These are phyloP conservation scores for Meliscaeva auricollis DNA, from an alignment of 2,888 invertebrate genomes.

Conservation along the genomic window DNA sequence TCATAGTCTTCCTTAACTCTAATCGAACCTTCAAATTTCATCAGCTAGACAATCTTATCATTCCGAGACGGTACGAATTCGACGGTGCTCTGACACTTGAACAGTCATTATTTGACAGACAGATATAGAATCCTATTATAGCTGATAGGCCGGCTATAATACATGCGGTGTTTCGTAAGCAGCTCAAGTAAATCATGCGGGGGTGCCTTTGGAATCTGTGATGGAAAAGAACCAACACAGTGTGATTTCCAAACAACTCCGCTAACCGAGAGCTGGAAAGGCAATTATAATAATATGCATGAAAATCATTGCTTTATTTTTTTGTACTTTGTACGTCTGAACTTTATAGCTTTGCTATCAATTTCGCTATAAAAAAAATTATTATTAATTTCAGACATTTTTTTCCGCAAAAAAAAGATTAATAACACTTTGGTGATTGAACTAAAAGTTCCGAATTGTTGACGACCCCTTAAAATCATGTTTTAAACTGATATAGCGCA, in stretches of 20 bases:
- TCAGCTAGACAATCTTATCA: slow-evolving; percentile 24
- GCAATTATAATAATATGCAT: slow-evolving; percentile 4
- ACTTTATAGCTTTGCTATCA: slow-evolving; percentile 34
- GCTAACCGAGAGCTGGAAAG: neutral
- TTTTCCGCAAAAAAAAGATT: slow-evolving; percentile 17
- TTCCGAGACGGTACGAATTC: neutral
- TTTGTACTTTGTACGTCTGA: slow-evolving; percentile 67
- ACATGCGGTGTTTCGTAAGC: slow-evolving; percentile 37
- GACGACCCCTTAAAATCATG: slow-evolving; percentile 16
- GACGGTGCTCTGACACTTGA: slow-evolving; percentile 30
- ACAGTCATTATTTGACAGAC: slow-evolving; percentile 23
- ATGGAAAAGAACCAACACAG: slow-evolving; percentile 1
- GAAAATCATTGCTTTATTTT: slow-evolving; percentile 15
- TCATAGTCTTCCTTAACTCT: slow-evolving; percentile 1
- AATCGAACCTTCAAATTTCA: slow-evolving; percentile 25
- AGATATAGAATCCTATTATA: slow-evolving; percentile 21
- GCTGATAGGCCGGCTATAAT: slow-evolving; percentile 17
- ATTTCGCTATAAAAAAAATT: slow-evolving; percentile 18
- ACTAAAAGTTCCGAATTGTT: slow-evolving; percentile 13
- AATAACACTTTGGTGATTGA: neutral
- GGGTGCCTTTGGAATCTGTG: slow-evolving; percentile 19
- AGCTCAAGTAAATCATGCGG: neutral
- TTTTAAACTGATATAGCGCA: neutral
- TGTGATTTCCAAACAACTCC: neutral
- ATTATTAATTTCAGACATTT: slow-evolving; percentile 14